These are phyloP conservation scores for Rhinolophus ferrumequinum DNA, from an alignment of 2,113 vertebrate genomes.

Conservation along the genomic window DNA sequence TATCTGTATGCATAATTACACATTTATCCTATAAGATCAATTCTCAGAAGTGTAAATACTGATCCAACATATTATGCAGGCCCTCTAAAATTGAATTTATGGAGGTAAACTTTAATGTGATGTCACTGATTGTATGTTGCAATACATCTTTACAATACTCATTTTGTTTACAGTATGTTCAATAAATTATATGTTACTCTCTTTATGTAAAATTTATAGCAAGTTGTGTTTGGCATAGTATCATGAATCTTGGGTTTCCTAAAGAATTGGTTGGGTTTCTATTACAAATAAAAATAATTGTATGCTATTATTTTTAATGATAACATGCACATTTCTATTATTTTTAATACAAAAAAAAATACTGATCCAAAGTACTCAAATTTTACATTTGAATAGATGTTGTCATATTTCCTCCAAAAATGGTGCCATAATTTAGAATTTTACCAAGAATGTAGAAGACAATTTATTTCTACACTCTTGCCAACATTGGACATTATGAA, in stretches of 20 bases:
- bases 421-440: background rate
- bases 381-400: background rate
- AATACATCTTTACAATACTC: constrained; percentile 6
- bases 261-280: background rate
- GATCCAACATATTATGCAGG: background rate
- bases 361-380: background rate
- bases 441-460: background rate
- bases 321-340: background rate
- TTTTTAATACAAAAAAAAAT: background rate
- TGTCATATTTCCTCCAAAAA: background rate
- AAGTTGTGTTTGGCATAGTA: background rate
- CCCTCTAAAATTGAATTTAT: background rate
- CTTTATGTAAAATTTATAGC: background rate
- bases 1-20: background rate
- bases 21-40: background rate
- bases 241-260: background rate
- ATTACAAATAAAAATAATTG: constrained; percentile 23
- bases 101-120: background rate
- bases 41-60: background rate
- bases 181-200: background rate
- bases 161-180: constrained; percentile 7
- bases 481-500: background rate
- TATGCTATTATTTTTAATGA: background rate
- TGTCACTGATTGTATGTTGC: background rate
- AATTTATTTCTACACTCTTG: background rate